Base-by-base conservation (phyloP, 2,888 invertebrate species). In the Eupsilia transversa region DNA sequence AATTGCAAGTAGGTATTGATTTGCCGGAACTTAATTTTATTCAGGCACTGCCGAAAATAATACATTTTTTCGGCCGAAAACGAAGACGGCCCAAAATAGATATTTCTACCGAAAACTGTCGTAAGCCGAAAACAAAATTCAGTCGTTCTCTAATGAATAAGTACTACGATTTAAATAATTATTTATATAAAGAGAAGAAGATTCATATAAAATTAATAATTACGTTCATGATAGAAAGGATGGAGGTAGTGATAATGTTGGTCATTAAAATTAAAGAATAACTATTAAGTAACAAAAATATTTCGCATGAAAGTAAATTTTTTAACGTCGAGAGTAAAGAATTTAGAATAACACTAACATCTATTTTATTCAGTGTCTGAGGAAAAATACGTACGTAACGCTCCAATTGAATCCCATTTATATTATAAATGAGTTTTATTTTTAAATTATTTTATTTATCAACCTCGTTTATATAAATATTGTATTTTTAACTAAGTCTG, bases 351-450 rank as follows among this genome's bases (percentile, higher is more conserved):
- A 80, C 46, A 78, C 49, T 65, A 66, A 59, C 52, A 33, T 43
- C 20, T 59, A 23, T 82, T 77, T 70, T 68, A 65, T 84, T 60
- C 54, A n/a, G 12, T 63, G n/a, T 59, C 38, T 43, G 54, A 57
- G 72, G 33, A 74, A 75, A 77, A 71, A 57, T 46, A 68, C 68
- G 30, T 46, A 67, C 71, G 27, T 46, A 33, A 72, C 67, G 71
- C 46, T 78, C 69, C 57, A 78, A 74, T 74, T 70, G 49, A 64
- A 74, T 72, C 63, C 46, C 49, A 82, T 84, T 78, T 67, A 59
- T 38, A 64, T 54, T 69, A 56, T 63, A 73, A 56, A 83, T 70
- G 56, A 35, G 30, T 33, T 70, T 30, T 75, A 77, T 65, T 57
- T 71, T 60, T 56, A 74, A 46, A 5, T 52, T 66, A 14, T 66